A percentile compares a stretch with the other conserved stretches of the same genome.
Conservation (phyloP, 2,888 invertebrate species). For the Phytoseiulus persimilis region DNA sequence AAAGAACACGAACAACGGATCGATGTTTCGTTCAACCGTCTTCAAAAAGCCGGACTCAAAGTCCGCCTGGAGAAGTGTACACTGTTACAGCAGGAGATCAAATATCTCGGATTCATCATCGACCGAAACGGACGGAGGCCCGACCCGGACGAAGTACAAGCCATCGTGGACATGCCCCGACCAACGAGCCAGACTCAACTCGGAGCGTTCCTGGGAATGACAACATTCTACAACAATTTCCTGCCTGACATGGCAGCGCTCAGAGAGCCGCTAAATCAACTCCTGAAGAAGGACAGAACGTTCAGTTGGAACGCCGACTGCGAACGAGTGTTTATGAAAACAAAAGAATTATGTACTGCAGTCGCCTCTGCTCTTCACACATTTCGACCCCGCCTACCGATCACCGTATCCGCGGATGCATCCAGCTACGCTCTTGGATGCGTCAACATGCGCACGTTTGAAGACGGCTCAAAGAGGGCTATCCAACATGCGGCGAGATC, state of each 20-base stretch:
- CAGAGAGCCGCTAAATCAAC: slow-evolving; percentile 45
- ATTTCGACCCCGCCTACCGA: slow-evolving; percentile 47
- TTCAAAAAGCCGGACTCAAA: background rate
- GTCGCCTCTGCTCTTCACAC: slow-evolving; percentile 46
- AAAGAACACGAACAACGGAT: background rate
- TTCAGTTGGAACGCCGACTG: slow-evolving; percentile 28
- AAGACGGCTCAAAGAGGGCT: slow-evolving; percentile 49
- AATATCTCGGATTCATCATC: background rate
- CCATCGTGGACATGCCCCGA: slow-evolving; percentile 45
- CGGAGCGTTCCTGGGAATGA: slow-evolving; percentile 46
- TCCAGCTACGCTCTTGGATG: slow-evolving; percentile 47
- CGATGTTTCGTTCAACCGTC: background rate
- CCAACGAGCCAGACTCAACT: slow-evolving; percentile 46
- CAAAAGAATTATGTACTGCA: slow-evolving; percentile 46
- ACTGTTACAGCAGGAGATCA: background rate
- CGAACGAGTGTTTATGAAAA: slow-evolving; percentile 44
- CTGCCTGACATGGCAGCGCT: slow-evolving; percentile 44
- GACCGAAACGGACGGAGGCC: slow-evolving; percentile 39
- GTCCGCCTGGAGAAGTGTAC: background rate
- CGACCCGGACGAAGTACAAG: slow-evolving; percentile 44
- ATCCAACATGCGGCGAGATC: slow-evolving; percentile 46
- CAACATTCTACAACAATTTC: slow-evolving; percentile 47
- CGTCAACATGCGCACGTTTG: slow-evolving; percentile 47
- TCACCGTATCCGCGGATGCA: slow-evolving; percentile 49
- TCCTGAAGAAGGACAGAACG: slow-evolving; percentile 30